Evolutionary conservation across 2,797 vertebrate genomes (phyloP).

Genomic region (Petrocephalus sullivani): DNA sequence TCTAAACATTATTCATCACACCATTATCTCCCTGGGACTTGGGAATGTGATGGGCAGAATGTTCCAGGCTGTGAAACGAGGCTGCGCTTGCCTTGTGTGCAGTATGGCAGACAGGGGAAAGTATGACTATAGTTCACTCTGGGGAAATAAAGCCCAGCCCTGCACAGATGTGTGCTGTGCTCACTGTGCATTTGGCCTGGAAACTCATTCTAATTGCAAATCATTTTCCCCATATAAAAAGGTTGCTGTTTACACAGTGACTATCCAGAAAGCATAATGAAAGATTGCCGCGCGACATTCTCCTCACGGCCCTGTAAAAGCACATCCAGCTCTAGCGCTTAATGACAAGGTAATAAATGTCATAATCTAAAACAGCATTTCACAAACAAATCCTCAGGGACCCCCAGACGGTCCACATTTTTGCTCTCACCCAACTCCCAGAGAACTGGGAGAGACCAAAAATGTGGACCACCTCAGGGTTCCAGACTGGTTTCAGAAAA

Average conservation of each 20-base stretch:
- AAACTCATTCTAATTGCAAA: background rate
- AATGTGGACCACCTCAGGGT: background rate
- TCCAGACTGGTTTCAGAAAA: background rate
- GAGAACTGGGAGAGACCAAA: background rate
- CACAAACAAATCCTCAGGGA: background rate
- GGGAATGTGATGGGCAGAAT: constrained; percentile 14
- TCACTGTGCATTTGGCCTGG: background rate
- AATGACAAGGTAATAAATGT: background rate
- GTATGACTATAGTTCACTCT: constrained; percentile 40
- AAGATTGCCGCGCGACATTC: background rate
- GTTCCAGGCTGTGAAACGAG: background rate
- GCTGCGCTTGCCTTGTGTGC: constrained; percentile 21
- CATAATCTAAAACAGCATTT: background rate
- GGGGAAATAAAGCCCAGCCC: constrained; percentile 31
- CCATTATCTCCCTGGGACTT: background rate
- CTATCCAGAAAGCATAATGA: background rate
- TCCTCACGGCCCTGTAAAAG: background rate
- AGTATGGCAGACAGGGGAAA: constrained; percentile 32
- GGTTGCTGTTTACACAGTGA: background rate
- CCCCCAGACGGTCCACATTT: background rate
- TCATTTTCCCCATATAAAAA: constrained; percentile 2
- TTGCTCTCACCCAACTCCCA: background rate
- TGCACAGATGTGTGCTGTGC: constrained; percentile 24
- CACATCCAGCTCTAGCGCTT: background rate
- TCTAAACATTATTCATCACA: constrained; percentile 21